Evolutionary conservation across 2,113 vertebrate genomes (phyloP).

Genomic region (Myiozetetes cayanensis): DNA sequence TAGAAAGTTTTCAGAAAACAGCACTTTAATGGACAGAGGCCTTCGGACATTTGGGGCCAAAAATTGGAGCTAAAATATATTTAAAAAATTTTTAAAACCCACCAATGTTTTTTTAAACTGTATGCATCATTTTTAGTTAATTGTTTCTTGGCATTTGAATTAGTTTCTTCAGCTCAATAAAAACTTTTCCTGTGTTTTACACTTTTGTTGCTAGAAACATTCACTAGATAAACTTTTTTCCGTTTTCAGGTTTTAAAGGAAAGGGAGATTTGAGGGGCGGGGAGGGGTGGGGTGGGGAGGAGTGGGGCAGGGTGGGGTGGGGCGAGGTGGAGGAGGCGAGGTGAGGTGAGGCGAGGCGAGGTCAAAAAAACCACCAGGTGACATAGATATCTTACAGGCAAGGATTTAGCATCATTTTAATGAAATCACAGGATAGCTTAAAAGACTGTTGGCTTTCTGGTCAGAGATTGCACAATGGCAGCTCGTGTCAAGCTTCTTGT

Average conservation of each 20-base stretch:
- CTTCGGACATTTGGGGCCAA: background rate
- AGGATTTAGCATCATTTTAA: background rate
- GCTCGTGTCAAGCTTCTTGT: background rate
- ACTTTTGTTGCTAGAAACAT: background rate
- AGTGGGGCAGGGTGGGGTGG: too few relatives aligned
- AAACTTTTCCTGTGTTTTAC: background rate
- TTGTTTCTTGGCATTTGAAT: background rate
- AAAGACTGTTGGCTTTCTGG: background rate
- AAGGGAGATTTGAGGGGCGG: too few relatives aligned
- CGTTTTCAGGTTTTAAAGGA: background rate
- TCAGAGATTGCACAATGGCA: background rate
- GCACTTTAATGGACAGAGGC: fast-evolving
- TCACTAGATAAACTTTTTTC: background rate
- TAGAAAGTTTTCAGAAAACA: background rate
- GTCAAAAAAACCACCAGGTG: too few relatives aligned
- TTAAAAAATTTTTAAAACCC: background rate
- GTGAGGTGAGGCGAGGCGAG: too few relatives aligned
- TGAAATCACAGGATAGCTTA: background rate
- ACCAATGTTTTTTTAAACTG: background rate
- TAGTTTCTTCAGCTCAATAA: background rate
- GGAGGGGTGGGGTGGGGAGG: too few relatives aligned
- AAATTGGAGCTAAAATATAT: fast-evolving
- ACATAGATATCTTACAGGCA: fast-evolving
- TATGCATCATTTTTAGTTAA: background rate
- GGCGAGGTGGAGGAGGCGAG: too few relatives aligned